Percentiles rank a stretch among this genome's conserved stretches.
phyloP scores from a whole-genome alignment of 2,113 vertebrate species.

The Pelvicachromis taeniatus region DNA sequence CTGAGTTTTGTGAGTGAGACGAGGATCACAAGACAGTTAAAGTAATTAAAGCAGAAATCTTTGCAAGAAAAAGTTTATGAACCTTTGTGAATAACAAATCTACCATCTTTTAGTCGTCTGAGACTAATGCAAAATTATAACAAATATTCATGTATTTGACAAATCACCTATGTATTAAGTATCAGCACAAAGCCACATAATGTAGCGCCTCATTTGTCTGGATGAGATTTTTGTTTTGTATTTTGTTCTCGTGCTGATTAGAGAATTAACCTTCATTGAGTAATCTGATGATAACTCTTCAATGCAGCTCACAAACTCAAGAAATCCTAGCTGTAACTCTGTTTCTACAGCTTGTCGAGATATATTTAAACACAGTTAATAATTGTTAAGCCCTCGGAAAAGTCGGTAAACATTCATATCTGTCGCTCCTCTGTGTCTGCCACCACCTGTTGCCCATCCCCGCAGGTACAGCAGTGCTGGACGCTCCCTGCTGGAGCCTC shows the following conservation, averaged over 20 bases:
- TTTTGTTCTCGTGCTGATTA: not conserved
- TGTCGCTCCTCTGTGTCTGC: not conserved
- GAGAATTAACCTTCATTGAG: not conserved
- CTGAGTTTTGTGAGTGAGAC: not conserved
- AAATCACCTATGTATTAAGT: not conserved
- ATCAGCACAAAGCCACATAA: not conserved
- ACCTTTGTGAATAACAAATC: not conserved
- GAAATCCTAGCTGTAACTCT: not conserved
- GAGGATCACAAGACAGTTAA: not conserved
- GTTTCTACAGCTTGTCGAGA: not conserved
- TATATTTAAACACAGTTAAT: not conserved
- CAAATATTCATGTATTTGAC: not conserved
- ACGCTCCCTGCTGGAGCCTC: slow-evolving; percentile 90
- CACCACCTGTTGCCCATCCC: not conserved
- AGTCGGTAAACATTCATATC: not conserved
- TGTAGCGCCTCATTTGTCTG: not conserved
- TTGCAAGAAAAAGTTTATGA: not conserved
- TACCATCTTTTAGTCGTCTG: not conserved
- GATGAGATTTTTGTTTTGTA: not conserved
- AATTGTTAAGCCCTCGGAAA: not conserved
- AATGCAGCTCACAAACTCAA: not conserved
- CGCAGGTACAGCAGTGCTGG: slow-evolving; percentile 87
- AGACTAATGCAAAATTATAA: not conserved
- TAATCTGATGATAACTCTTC: not conserved
- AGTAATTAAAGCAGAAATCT: not conserved